phyloP scores from a whole-genome alignment of 64 coral and sea anemone species.

The Acropora tenuis region DNA sequence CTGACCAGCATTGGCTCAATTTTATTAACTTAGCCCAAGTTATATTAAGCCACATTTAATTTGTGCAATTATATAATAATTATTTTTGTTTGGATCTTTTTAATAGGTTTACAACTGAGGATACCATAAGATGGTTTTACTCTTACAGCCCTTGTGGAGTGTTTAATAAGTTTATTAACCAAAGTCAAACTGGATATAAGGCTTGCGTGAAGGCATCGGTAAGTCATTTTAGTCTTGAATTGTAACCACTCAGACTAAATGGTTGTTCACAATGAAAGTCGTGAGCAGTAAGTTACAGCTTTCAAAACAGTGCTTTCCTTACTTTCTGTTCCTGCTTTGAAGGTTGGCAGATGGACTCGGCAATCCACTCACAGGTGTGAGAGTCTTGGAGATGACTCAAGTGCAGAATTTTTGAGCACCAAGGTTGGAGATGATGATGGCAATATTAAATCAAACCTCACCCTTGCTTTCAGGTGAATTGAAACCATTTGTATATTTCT shows the following conservation, averaged over 20 bases:
- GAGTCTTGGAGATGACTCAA: conserved; percentile 56
- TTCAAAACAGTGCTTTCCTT: too few relatives aligned
- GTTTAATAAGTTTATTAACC: conserved; percentile 64
- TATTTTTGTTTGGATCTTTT: not conserved
- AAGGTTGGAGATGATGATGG: not conserved
- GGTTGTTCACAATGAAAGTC: too few relatives aligned
- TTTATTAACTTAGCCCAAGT: too few relatives aligned
- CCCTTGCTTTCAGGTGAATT: conserved; percentile 25
- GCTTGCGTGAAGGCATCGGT: conserved; percentile 30
- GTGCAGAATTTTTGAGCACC: conserved; percentile 46
- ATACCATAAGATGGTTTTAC: conserved; percentile 29
- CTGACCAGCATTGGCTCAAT: too few relatives aligned
- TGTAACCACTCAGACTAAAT: too few relatives aligned
- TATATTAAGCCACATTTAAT: not conserved
- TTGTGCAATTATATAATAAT: too few relatives aligned
- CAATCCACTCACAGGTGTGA: conserved; percentile 36
- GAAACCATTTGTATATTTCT: not conserved
- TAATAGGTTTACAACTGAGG: conserved; percentile 10
- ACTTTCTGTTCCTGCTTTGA: not conserved
- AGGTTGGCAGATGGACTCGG: conserved; percentile 79
- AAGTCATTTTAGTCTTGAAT: not conserved
- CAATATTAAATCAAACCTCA: conserved; percentile 61
- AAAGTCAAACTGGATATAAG: not conserved
- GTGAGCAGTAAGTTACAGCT: too few relatives aligned
- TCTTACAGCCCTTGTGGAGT: conserved; percentile 71